Evolutionary conservation across 2,797 vertebrate genomes (phyloP), one percentile per base, ranked within the genome.

Genomic region (Megaceryle alcyon): DNA sequence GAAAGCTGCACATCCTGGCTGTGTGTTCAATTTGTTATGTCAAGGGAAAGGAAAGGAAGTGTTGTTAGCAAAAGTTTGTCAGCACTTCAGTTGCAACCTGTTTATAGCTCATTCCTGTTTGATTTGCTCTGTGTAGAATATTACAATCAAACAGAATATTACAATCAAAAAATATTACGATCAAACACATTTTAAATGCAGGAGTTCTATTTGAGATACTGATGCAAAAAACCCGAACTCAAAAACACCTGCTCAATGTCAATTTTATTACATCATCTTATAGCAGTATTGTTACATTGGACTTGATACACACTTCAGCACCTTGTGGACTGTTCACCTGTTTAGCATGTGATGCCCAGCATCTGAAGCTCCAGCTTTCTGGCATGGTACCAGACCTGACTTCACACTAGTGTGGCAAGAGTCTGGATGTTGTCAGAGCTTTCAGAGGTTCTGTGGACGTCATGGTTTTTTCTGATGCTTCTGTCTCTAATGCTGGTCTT

Each of bases 321-420:
- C 39, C 57, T 29, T 14, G 43, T 20, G 39, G 28, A 15, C 65
- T 8, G 29, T 9, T 39, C 2, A 1, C 43, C 56, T 23, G 13
- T 60, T 81, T 13, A 39, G 63, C 18, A 12, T 0, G 3, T 2
- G 13, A 33, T 5, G n/a, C 18, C 14, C 25, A 19, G 41, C 3
- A 35, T 21, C 51, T 44, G 56, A 60, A 75, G 66, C 44, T 41
- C 29, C 37, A 10, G 28, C 31, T 65, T 57, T 37, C 37, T 43
- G 80, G 37, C 19, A 14, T 46, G 26, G 60, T 37, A 68, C 69
- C 56, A 57, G 31, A 44, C 39, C 48, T 22, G 33, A 64, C 39
- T 63, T 96, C 94, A 97, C 65, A 97, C 97, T 10, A 97, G 59
- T 0, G 96, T 97, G 63, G 96, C 96, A 2, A 97, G 54, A 64